These are phyloP conservation scores for Cinclus mexicanus DNA, from an alignment of 2,113 vertebrate species.

Conservation along the genomic window DNA sequence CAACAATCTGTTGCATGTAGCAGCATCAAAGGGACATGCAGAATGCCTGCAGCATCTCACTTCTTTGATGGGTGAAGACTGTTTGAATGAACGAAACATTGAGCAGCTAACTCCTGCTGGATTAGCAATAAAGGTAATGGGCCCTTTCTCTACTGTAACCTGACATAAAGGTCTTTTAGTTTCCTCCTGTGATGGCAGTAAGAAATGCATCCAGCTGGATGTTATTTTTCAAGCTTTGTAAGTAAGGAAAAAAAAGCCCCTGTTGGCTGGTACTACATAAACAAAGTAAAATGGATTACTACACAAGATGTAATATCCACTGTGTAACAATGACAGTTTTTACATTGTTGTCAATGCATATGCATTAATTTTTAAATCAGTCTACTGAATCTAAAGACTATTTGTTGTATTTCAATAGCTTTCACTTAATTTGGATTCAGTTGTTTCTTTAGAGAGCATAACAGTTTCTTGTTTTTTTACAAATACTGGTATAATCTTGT, in stretches of 20 bases:
- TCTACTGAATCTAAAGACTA: not conserved
- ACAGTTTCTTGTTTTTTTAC: not conserved
- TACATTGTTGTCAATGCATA: not conserved
- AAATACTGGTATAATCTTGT: not conserved
- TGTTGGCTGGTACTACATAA: not conserved
- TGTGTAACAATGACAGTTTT: not conserved
- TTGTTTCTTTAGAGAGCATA: not conserved
- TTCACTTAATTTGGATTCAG: not conserved
- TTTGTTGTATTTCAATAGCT: not conserved
- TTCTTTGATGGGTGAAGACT: conserved; percentile 96
- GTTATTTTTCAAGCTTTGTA: not conserved
- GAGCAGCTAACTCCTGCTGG: conserved; percentile 93
- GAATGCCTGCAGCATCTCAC: conserved; percentile 98
- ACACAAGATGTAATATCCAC: not conserved
- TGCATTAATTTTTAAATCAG: not conserved
- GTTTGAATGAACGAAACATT: conserved; percentile 89
- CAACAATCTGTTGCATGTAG: conserved; percentile 94
- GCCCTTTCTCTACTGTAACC: not conserved
- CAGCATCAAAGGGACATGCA: conserved; percentile 88
- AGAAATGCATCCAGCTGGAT: not conserved
- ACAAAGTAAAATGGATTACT: not conserved
- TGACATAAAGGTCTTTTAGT: not conserved
- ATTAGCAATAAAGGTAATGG: conserved; percentile 90
- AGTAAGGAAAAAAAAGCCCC: not conserved
- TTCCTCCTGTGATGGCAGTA: not conserved